Conservation (phyloP, 2,888 invertebrate species). For the Mallateleia sp. region DNA sequence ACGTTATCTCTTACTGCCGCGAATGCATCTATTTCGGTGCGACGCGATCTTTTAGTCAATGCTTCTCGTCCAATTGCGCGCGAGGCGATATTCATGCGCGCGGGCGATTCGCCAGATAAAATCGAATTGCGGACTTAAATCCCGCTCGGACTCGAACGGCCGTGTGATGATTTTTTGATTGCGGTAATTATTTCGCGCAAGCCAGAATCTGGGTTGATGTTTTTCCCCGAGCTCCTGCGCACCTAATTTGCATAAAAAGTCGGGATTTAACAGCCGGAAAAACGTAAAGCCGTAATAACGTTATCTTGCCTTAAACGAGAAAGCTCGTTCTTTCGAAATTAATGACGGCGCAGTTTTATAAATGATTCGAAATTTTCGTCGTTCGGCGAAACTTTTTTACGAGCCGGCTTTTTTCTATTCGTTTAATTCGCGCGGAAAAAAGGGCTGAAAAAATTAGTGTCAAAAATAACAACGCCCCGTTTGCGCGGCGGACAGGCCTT, state of each 20-base stretch:
- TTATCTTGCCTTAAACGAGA: slow-evolving; percentile 28
- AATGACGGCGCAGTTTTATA: slow-evolving; percentile 15
- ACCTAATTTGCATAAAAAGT: slow-evolving; percentile 29
- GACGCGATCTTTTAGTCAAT: slow-evolving; percentile 23
- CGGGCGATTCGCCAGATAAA: slow-evolving; percentile 10
- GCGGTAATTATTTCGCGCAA: neutral
- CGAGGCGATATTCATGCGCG: no score
- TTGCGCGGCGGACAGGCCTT: slow-evolving; percentile 25
- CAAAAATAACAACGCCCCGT: slow-evolving; percentile 43
- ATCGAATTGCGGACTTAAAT: slow-evolving; percentile 12
- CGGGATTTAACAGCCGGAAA: slow-evolving; percentile 31
- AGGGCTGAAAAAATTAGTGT: slow-evolving; percentile 35
- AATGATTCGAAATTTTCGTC: slow-evolving; percentile 8
- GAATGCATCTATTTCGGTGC: neutral
- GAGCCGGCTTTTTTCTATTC: neutral
- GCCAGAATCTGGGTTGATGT: neutral
- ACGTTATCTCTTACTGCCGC: slow-evolving; percentile 34
- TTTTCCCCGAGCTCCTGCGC: neutral
- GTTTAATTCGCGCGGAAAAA: neutral
- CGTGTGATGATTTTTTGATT: slow-evolving; percentile 23
- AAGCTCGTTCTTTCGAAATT: slow-evolving; percentile 24
- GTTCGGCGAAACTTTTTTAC: slow-evolving; percentile 5
- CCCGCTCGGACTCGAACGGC: no score
- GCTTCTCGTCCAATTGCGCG: slow-evolving; percentile 8
- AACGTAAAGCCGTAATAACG: slow-evolving; percentile 40